Evolutionary conservation across 2,888 invertebrate genomes (phyloP).

Genomic region (Diplolepis rosae): DNA sequence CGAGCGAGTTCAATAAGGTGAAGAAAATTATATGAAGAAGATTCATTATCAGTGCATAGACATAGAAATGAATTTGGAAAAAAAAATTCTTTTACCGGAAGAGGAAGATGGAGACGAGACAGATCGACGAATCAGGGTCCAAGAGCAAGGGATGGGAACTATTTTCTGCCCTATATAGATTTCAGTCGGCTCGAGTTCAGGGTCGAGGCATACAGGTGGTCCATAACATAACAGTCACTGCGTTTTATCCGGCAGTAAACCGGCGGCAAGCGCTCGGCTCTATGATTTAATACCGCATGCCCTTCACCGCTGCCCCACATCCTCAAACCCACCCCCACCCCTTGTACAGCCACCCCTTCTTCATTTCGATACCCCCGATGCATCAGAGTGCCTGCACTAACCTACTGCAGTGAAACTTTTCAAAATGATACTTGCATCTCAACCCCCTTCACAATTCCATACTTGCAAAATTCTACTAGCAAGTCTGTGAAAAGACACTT

Average conservation of each 20-base stretch:
- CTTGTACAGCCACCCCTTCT: slow-evolving; percentile 40
- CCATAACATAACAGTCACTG: slow-evolving; percentile 74
- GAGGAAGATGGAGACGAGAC: background rate
- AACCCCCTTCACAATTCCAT: background rate
- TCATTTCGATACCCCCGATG: slow-evolving; percentile 44
- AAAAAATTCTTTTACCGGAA: background rate
- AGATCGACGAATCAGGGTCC: background rate
- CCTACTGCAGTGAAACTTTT: slow-evolving; percentile 55
- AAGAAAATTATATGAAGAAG: no score
- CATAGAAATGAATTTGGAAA: no score
- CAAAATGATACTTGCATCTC: background rate
- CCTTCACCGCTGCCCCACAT: slow-evolving; percentile 50
- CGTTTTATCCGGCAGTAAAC: slow-evolving; percentile 74
- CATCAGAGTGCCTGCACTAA: slow-evolving; percentile 62
- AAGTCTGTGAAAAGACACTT: no score
- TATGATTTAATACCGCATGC: slow-evolving; percentile 72
- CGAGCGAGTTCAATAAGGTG: no score
- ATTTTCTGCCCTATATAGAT: slow-evolving; percentile 64
- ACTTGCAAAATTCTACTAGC: background rate
- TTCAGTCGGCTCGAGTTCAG: slow-evolving; percentile 67
- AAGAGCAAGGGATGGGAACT: slow-evolving; percentile 45
- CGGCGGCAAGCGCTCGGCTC: slow-evolving; percentile 71
- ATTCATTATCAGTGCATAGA: no score
- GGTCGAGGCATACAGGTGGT: slow-evolving; percentile 74
- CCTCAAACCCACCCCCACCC: slow-evolving; percentile 34